phyloP scores from a whole-genome alignment of 2,113 vertebrate genomes.

The Verasper variegatus region DNA sequence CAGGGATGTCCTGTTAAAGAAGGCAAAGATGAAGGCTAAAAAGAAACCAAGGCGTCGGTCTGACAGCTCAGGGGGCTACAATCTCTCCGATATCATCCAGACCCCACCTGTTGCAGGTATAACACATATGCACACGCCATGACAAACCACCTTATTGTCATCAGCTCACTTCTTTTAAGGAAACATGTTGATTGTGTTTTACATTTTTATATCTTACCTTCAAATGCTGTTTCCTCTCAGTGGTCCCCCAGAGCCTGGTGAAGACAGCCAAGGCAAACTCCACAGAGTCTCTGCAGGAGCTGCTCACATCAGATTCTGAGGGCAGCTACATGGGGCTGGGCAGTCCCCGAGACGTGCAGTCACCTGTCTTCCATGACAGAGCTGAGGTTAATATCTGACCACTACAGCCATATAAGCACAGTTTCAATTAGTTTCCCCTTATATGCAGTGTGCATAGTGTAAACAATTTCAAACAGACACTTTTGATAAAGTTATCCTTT shows the following conservation, averaged over 20 bases:
- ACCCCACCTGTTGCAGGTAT: constrained; percentile 88
- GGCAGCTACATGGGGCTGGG: constrained; percentile 89
- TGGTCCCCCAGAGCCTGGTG: constrained; percentile 77
- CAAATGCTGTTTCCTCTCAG: constrained; percentile 31
- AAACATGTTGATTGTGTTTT: not conserved
- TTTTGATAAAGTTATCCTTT: not conserved
- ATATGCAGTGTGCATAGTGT: not conserved
- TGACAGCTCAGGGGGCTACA: constrained; percentile 96
- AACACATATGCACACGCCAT: not conserved
- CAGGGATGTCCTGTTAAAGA: constrained; percentile 92
- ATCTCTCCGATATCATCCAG: constrained; percentile 94
- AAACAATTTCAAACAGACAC: too few relatives aligned
- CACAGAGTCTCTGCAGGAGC: constrained; percentile 92
- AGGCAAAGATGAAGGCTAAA: constrained; percentile 92
- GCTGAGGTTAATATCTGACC: constrained; percentile 79
- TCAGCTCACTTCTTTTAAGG: not conserved
- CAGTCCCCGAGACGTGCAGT: constrained; percentile 93
- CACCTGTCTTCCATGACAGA: constrained; percentile 88
- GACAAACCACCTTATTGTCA: not conserved
- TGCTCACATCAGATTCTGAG: constrained; percentile 95
- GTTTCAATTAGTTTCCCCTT: not conserved
- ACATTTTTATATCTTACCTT: not conserved
- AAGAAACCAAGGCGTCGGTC: constrained; percentile 92
- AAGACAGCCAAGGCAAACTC: constrained; percentile 89
- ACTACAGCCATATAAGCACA: not conserved